Percentiles rank a stretch among this genome's conserved stretches.
phyloP scores from a whole-genome alignment of 2,888 invertebrate genomes.

The Neuroscelio doddi region DNA sequence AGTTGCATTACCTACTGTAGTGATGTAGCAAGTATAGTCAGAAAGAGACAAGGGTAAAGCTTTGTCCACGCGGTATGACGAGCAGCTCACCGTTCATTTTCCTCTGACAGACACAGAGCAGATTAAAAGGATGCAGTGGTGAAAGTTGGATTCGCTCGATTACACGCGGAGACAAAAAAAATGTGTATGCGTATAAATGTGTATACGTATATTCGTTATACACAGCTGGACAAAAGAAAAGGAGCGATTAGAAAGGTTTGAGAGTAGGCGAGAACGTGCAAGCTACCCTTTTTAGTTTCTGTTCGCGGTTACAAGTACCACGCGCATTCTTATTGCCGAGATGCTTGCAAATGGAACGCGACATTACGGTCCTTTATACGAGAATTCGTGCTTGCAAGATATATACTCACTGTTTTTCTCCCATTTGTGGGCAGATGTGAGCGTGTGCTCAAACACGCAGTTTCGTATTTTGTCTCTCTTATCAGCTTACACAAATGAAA shows the following conservation, averaged over 20 bases:
- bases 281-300: conserved; percentile 1
- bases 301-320: background rate
- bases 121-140: conserved; percentile 16
- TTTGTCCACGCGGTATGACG: conserved; percentile 7
- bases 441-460: too few species aligned
- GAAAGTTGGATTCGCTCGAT: conserved; percentile 8
- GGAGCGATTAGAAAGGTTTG: conserved; percentile 1
- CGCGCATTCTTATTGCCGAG: conserved; percentile 6
- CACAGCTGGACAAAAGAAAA: background rate
- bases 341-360: conserved; percentile 20
- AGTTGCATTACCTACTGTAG: background rate
- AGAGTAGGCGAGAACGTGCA: conserved; percentile 6
- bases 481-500: background rate
- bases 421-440: too few species aligned
- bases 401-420: background rate
- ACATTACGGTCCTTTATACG: conserved; percentile 14
- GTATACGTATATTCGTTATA: conserved; percentile 6
- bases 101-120: conserved; percentile 17
- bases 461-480: conserved; percentile 3
- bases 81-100: conserved; percentile 12
- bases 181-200: too few species aligned
- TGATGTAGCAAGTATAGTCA: background rate
- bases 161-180: background rate
- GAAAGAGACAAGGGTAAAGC: conserved; percentile 9
- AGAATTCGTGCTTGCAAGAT: conserved; percentile 12